A percentile compares a stretch with the other conserved stretches of the same genome.
Evolutionary conservation across 2,888 invertebrate species (phyloP).

Genomic region (Laothoe populi): DNA sequence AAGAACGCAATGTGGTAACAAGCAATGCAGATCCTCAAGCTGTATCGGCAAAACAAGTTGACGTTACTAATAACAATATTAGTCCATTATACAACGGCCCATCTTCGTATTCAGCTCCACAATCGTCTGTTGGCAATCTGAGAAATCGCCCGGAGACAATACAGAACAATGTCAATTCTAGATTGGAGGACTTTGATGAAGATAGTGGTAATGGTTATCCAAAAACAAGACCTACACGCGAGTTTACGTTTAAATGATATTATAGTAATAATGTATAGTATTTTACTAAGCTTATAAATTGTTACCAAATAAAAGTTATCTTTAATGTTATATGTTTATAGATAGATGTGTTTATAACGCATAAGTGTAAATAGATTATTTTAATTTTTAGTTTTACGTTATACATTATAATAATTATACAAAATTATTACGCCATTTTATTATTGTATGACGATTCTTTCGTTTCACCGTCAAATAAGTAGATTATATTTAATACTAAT

Average conservation of each 20-base stretch:
- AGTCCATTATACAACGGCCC: constrained; percentile 67
- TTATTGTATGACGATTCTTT: too few relatives aligned
- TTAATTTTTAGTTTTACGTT: not conserved
- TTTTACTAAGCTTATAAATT: not conserved
- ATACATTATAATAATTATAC: not conserved
- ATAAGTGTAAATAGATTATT: constrained; percentile 6
- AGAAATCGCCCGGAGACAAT: constrained; percentile 44
- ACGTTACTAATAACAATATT: constrained; percentile 42
- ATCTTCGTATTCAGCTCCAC: constrained; percentile 76
- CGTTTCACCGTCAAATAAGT: too few relatives aligned
- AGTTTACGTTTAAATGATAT: constrained; percentile 52
- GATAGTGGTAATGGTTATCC: constrained; percentile 60
- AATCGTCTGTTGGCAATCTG: constrained; percentile 70
- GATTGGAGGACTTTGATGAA: constrained; percentile 67
- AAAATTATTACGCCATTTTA: too few relatives aligned
- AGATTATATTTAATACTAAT: too few relatives aligned
- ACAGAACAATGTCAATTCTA: constrained; percentile 55
- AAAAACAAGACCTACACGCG: constrained; percentile 57
- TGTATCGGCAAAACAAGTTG: constrained; percentile 46
- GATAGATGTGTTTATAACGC: not conserved
- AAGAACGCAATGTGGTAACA: constrained; percentile 47
- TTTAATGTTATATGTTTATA: not conserved
- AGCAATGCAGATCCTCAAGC: constrained; percentile 59
- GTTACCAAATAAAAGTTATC: constrained; percentile 2
- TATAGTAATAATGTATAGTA: not conserved